Evolutionary conservation across 2,797 vertebrate genomes (phyloP), one percentile per base, ranked within the genome.

Genomic region (Sebastolobus altivelis): DNA sequence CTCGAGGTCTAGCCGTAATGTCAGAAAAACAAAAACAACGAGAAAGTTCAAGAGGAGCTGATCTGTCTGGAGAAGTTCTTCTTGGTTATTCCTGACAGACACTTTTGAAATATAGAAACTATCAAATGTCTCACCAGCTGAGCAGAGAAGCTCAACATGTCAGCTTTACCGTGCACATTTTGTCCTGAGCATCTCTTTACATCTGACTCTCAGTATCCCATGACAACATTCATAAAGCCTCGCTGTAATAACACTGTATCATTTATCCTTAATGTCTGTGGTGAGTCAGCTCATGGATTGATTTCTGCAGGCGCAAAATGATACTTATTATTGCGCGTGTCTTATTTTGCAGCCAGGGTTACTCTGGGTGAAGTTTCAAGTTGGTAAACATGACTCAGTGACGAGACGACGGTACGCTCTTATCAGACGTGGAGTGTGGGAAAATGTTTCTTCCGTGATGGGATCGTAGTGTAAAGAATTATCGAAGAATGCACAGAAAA

Each of bases 81-180:
- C 16, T 31, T 54, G 2, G 49, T 49, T 65, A 61, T 65, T 63
- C 25, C 20, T 27, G 16, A 74, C 29, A 54, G 18, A 79, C 54
- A 63, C 22, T 14, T 75, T 25, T 71, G 31, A 29, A 85, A 66
- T 84, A 40, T 37, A 67, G 43, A 72, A 54, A 80, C 77, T 83
- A 82, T 85, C 70, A 76, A 55, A 81, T 83, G 75, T 81, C 83
- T 86, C 18, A n/a, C 25, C 9, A 46, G 43, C 31, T 31, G 31
- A 33, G 35, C 14, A 80, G 25, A 43, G 61, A 43, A 78, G 54
- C 38, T 80, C 29, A 59, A 67, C 65, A 65, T 40, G 68, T 77
- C 55, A 66, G 37, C 49, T 84, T 73, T 71, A 76, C 77, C 54
- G 71, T 69, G 77, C 71, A 87, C 83, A 85, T 77, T 70, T 89